A percentile compares a stretch with the other conserved stretches of the same genome.
Evolutionary conservation across 64 coral and sea anemone species (phyloP).

Genomic region (Anthopleura sola): DNA sequence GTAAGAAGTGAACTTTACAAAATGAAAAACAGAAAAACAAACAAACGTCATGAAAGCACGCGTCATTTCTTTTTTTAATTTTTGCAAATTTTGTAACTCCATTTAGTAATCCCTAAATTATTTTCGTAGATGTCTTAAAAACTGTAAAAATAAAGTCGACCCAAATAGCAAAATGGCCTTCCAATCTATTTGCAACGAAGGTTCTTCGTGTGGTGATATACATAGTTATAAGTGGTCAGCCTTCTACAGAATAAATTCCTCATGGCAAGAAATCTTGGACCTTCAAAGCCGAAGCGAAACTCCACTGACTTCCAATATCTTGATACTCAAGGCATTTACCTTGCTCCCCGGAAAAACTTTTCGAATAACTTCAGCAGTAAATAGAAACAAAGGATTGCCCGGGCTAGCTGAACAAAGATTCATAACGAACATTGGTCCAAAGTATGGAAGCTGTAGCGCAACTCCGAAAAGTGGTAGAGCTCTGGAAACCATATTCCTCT

Average conservation of each 20-base stretch:
- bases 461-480: background rate
- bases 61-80: too few relatives aligned
- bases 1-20: background rate
- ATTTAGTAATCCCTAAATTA: too few relatives aligned
- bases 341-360: background rate
- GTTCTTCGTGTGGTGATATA: background rate
- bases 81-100: too few relatives aligned
- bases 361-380: background rate
- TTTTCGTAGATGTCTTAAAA: background rate
- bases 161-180: constrained; percentile 10
- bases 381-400: background rate
- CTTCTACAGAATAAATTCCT: background rate
- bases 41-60: too few relatives aligned
- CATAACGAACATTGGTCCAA: background rate
- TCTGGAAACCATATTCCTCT: constrained; percentile 13
- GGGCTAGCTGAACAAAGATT: background rate
- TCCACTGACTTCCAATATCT: background rate
- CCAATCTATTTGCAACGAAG: background rate
- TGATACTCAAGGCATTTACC: background rate
- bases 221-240: background rate
- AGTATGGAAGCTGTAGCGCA: background rate
- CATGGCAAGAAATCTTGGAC: background rate
- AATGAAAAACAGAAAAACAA: too few relatives aligned
- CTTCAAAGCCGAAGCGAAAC: background rate
- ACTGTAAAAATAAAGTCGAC: background rate